Conservation (phyloP, 2,113 vertebrate genomes). For the Pristiophorus japonicus region DNA sequence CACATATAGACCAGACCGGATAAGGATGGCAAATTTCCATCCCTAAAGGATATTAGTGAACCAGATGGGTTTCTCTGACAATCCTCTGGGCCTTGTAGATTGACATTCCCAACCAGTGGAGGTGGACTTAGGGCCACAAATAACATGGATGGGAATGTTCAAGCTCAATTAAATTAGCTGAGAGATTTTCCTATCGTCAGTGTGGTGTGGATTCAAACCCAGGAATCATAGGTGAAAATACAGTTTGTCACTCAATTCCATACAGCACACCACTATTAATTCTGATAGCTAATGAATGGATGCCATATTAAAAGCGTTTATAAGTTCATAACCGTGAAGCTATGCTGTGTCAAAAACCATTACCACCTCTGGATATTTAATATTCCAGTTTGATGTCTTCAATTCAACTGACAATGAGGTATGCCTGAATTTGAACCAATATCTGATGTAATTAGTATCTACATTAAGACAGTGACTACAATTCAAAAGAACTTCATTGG, state of each 20-base stretch:
- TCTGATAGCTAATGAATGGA: neutral
- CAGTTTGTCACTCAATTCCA: no score
- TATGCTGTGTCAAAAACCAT: neutral
- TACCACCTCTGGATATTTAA: neutral
- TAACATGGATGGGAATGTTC: neutral
- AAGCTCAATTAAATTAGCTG: neutral
- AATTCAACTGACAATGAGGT: neutral
- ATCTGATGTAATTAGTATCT: neutral
- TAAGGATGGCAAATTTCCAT: no score
- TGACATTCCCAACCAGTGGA: neutral
- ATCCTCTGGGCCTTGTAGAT: neutral
- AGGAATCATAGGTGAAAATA: neutral
- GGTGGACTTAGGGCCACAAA: neutral
- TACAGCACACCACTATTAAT: neutral
- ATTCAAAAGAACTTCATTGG: neutral
- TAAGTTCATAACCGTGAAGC: neutral
- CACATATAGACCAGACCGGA: no score
- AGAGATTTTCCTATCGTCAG: neutral
- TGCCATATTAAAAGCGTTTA: neutral
- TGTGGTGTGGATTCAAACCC: neutral
- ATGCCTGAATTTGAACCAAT: neutral
- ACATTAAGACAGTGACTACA: neutral
- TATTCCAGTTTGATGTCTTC: neutral
- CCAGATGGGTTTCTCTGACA: no score
- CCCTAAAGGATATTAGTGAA: no score